Evolutionary conservation across 2,888 invertebrate genomes (phyloP), one percentile per base, ranked within the genome.

Genomic region (Siphonodentalium dalli): DNA sequence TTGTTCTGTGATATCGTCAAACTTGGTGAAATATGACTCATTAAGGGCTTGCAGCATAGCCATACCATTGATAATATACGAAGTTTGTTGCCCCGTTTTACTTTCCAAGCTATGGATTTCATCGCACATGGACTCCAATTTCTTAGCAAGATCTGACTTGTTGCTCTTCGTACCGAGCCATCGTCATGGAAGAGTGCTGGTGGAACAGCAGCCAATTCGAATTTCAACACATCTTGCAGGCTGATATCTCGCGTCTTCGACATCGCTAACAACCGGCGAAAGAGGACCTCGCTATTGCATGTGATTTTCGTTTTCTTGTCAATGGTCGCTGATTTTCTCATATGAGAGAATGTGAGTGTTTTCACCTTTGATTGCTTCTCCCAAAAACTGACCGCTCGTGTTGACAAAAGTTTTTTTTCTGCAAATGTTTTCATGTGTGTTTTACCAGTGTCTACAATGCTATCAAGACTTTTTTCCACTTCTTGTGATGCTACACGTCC

Each of bases 151-250:
- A 7, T 53, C 52, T 29, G 52, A 24, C 28, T 52, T 52, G 3
- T 26, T 18, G 52, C 47, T 28, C 47, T 52, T 18, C 52, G 21
- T 44, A 50, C 31, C 13, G 50, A 15, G 9, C 50, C 45, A 46
- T 48, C 52, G 18, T 46, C 52, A 31, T 48, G 15, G 23, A 45
- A 50, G 13, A 50, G 43, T 3, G 52, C 18, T 11, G 52, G 38
- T 9, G 43, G 43, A n/a, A 50, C 43, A 18, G 43, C 43, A 46
- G 50, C 50, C 33, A 50, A 28, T 46, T 47, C 52, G 24, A 48
- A 28, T 13, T 18, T 11, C 29, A 53, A 34, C 11, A 53, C 47
- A 4, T 40, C 28, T 27, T 34, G 18, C 8, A 53, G 33, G 34
- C 41, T 41, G 13, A 53, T 28, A 24, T 50, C 41, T 4, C 48